Evolutionary conservation across 1,140 invertebrate species (phyloP).

Genomic region (Colletes latitarsis): DNA sequence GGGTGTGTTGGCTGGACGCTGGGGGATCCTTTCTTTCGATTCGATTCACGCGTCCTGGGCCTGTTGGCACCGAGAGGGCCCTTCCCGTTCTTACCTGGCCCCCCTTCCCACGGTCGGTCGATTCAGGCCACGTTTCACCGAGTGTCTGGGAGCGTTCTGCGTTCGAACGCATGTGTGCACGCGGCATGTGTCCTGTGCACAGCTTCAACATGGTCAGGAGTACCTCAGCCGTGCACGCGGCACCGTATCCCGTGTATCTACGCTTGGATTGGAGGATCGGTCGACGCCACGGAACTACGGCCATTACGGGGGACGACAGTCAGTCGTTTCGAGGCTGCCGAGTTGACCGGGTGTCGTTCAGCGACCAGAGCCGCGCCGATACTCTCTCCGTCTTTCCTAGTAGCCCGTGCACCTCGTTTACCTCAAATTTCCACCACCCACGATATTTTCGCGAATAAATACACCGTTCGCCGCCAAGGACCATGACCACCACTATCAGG

Average conservation of each 20-base stretch:
- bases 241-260: constrained; percentile 16
- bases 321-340: constrained; percentile 77
- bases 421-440: too few relatives aligned
- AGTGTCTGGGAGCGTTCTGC: constrained; percentile 20
- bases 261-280: constrained; percentile 50
- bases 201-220: neutral
- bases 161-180: constrained; percentile 10
- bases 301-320: constrained; percentile 32
- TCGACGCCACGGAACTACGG: constrained; percentile 26
- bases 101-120: constrained; percentile 3
- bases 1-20: too few relatives aligned
- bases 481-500: constrained; percentile 43
- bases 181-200: neutral
- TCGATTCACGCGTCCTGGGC: constrained; percentile 44
- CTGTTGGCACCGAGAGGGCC: constrained; percentile 4
- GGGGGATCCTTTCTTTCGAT: constrained; percentile 26
- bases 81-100: constrained; percentile 12
- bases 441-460: too few relatives aligned
- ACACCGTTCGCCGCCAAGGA: neutral
- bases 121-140: constrained; percentile 43
- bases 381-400: neutral
- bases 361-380: constrained; percentile 57
- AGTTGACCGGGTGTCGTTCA: constrained; percentile 70
- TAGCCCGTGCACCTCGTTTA: too few relatives aligned
- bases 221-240: neutral